These are phyloP conservation scores for Thecocarcelia acutangulata DNA, from an alignment of 2,888 invertebrate species.

Conservation along the genomic window DNA sequence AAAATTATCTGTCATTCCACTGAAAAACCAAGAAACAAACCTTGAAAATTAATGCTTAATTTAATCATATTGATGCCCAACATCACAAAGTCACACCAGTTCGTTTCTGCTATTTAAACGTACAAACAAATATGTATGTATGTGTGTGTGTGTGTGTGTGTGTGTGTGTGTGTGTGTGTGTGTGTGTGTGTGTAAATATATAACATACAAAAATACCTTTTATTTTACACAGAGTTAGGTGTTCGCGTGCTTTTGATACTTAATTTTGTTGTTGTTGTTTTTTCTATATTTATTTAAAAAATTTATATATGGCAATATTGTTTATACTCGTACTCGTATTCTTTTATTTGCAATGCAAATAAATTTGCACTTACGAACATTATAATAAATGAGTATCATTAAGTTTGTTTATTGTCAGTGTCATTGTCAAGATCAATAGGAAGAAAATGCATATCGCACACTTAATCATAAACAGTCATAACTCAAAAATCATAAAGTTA, in stretches of 20 bases:
- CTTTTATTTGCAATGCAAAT: neutral
- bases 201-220: no score
- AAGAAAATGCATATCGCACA: constrained; percentile 40
- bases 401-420: constrained; percentile 38
- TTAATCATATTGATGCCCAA: neutral
- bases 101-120: constrained; percentile 3
- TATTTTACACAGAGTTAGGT: no score
- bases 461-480: no score
- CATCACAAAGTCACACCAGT: constrained; percentile 1
- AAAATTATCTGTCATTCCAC: no score
- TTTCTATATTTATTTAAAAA: constrained; percentile 14
- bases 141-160: neutral
- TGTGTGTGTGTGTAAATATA: no score
- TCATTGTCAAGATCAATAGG: constrained; percentile 53
- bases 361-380: constrained; percentile 2
- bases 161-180: no score
- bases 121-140: no score
- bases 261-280: constrained; percentile 6
- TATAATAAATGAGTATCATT: constrained; percentile 22
- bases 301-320: constrained; percentile 40
- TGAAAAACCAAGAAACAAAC: no score
- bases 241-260: constrained; percentile 63
- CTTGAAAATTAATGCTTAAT: no score
- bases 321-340: no score
- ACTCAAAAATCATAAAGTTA: no score